A percentile compares a stretch with the other conserved stretches of the same genome.
phyloP scores from a whole-genome alignment of 2,888 invertebrate species.

The Drosophila ustulata region DNA sequence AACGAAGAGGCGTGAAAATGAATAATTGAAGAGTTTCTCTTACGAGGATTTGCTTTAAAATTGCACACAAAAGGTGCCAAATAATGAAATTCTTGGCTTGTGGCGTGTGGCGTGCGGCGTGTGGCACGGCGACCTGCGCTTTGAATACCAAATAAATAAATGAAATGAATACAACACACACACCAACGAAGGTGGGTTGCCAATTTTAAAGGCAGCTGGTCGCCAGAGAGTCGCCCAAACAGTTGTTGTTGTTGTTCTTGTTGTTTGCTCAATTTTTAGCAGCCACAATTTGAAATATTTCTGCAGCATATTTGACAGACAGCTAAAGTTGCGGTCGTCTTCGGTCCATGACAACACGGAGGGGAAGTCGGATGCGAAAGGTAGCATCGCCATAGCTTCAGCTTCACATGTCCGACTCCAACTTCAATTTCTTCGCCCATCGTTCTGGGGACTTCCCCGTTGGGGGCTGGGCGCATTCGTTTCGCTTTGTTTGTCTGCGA shows the following conservation, averaged over 20 bases:
- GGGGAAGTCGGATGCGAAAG: slow-evolving; percentile 42
- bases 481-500: slow-evolving; percentile 54
- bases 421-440: slow-evolving; percentile 9
- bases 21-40: slow-evolving; percentile 50
- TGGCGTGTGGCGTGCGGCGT: slow-evolving; percentile 26
- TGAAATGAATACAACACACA: slow-evolving; percentile 64
- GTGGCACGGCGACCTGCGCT: slow-evolving; percentile 62
- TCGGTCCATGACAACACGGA: background rate
- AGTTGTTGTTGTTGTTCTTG: slow-evolving; percentile 13
- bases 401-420: background rate
- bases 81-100: slow-evolving; percentile 73
- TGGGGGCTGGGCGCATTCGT: background rate
- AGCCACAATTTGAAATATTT: slow-evolving; percentile 80
- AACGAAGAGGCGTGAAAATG: slow-evolving; percentile 25
- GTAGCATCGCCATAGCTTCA: slow-evolving; percentile 36
- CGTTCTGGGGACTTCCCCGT: background rate
- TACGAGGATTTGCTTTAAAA: slow-evolving; percentile 63
- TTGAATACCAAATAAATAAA: slow-evolving; percentile 79
- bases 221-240: slow-evolving; percentile 22
- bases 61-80: slow-evolving; percentile 67
- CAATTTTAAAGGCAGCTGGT: slow-evolving; percentile 39
- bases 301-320: slow-evolving; percentile 79
- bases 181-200: slow-evolving; percentile 28
- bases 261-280: slow-evolving; percentile 72
- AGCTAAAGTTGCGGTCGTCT: slow-evolving; percentile 71